These are phyloP conservation scores for Zaprionus africanus DNA, from an alignment of 1,140 invertebrate species.

Conservation along the genomic window DNA sequence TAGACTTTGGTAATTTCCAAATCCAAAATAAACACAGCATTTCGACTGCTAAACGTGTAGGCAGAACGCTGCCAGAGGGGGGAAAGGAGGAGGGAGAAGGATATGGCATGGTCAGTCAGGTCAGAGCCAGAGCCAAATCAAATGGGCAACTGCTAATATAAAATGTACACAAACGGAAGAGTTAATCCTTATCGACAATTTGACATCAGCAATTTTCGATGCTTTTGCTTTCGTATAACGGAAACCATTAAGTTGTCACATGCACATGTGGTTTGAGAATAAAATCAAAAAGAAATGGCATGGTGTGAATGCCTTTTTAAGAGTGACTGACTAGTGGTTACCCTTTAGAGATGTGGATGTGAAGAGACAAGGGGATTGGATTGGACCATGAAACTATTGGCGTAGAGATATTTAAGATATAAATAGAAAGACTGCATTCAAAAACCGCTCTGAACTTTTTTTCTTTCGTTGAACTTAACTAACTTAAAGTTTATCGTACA, in stretches of 20 bases:
- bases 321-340: slow-evolving; percentile 6
- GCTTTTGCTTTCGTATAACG: slow-evolving; percentile 78
- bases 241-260: slow-evolving; percentile 81
- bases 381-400: no score
- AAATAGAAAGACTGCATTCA: no score
- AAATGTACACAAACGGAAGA: slow-evolving; percentile 78
- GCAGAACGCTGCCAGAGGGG: not conserved
- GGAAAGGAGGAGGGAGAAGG: not conserved
- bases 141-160: slow-evolving; percentile 77
- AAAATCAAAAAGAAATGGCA: slow-evolving; percentile 5
- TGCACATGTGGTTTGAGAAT: slow-evolving; percentile 50
- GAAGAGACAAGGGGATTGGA: not conserved
- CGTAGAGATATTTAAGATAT: no score
- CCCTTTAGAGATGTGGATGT: not conserved
- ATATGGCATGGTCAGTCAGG: not conserved
- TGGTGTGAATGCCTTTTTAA: not conserved
- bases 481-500: no score
- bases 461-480: no score
- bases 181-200: slow-evolving; percentile 81
- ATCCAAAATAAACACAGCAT: slow-evolving; percentile 66
- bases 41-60: not conserved
- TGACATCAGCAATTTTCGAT: slow-evolving; percentile 80
- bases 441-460: no score
- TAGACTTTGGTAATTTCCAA: slow-evolving; percentile 57
- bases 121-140: slow-evolving; percentile 55